These are phyloP conservation scores for Reticulitermes speratus DNA, from an alignment of 1,140 invertebrate species.

Conservation along the genomic window DNA sequence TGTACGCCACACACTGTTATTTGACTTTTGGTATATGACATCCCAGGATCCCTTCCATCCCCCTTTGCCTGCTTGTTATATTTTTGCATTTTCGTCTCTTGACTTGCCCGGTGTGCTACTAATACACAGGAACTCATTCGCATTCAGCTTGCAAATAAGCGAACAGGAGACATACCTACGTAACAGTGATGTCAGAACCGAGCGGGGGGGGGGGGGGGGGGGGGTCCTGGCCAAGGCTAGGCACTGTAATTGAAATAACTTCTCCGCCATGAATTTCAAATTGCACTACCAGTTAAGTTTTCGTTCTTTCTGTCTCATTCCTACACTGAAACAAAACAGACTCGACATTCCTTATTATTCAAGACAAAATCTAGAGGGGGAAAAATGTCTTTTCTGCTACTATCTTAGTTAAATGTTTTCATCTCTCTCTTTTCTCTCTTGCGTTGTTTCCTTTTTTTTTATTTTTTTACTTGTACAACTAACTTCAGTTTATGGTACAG, in stretches of 20 bases:
- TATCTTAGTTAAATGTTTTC: background rate
- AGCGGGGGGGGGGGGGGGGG: background rate
- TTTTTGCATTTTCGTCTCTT: background rate
- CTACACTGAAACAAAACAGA: background rate
- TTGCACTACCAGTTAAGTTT: background rate
- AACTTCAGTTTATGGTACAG: background rate
- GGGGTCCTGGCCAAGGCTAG: background rate
- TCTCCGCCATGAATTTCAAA: conserved; percentile 15
- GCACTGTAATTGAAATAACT: conserved; percentile 9
- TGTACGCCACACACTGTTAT: background rate
- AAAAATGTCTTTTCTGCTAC: background rate
- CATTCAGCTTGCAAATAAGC: background rate
- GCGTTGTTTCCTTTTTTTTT: background rate
- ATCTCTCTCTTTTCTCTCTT: background rate
- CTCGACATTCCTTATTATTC: background rate
- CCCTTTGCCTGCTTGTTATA: background rate
- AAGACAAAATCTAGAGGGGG: background rate
- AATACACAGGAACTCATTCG: background rate
- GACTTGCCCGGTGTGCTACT: background rate
- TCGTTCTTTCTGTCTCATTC: background rate
- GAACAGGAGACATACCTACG: background rate
- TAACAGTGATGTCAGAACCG: background rate
- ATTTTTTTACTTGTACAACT: background rate
- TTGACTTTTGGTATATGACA: conserved; percentile 2
- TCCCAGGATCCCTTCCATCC: background rate